Percentiles rank a stretch among this genome's conserved stretches.
These are phyloP conservation scores for Temnothorax nylanderi DNA, from an alignment of 1,140 invertebrate genomes.

Conservation along the genomic window DNA sequence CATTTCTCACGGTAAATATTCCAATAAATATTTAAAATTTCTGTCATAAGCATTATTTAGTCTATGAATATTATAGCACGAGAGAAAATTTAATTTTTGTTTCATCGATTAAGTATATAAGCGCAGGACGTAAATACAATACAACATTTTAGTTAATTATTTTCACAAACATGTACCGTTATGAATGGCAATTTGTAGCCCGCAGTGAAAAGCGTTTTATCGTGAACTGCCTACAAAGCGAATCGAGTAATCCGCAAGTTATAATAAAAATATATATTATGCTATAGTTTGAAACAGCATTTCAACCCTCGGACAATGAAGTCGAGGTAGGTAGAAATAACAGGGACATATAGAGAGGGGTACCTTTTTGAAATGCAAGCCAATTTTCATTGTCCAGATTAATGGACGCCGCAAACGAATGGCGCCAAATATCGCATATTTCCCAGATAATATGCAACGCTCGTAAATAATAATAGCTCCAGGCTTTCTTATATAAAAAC, in stretches of 20 bases:
- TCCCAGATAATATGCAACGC: slow-evolving; percentile 79
- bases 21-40: neutral
- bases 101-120: neutral
- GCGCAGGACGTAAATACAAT: neutral
- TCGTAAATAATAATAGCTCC: slow-evolving; percentile 80
- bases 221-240: slow-evolving; percentile 30
- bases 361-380: slow-evolving; percentile 79
- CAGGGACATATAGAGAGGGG: slow-evolving; percentile 9
- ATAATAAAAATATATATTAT: slow-evolving; percentile 54
- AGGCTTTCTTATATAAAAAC: slow-evolving; percentile 69
- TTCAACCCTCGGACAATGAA: slow-evolving; percentile 63
- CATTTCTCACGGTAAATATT: neutral
- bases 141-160: slow-evolving; percentile 46
- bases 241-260: slow-evolving; percentile 43
- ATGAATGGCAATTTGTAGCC: slow-evolving; percentile 14
- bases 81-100: slow-evolving; percentile 19
- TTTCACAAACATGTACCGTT: slow-evolving; percentile 36
- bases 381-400: slow-evolving; percentile 80
- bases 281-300: slow-evolving; percentile 70
- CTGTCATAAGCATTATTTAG: neutral
- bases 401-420: slow-evolving; percentile 78
- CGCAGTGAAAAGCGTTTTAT: slow-evolving; percentile 19
- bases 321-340: slow-evolving; percentile 48
- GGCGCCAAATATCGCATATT: slow-evolving; percentile 80
- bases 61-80: neutral